Evolutionary conservation across 2,888 invertebrate species (phyloP), one percentile per base, ranked within the genome.

Genomic region (Stenichneumon culpator): DNA sequence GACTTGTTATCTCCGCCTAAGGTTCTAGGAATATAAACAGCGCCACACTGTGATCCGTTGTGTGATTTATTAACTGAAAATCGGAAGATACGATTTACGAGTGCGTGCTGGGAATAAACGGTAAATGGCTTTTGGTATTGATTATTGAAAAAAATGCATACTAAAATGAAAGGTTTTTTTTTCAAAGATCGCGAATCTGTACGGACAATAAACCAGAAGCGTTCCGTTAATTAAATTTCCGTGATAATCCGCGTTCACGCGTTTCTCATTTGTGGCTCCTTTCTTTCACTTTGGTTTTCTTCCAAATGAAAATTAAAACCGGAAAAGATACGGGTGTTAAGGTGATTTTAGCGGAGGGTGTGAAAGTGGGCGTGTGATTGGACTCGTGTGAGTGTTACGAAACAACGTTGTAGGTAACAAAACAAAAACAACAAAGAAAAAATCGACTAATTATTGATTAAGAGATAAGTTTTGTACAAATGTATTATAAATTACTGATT

Each of bases 391-490:
- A 86, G 77, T 25, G 80, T 22, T 39, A 57, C 54, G 69, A 50
- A 19, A 72, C 50, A 75, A 69, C 83, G 68, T 86, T 86, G 83
- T 88, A 89, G 88, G 83, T 87, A 85, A 87, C 32, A 63, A 32
- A 63, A 78, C 28, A 63, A 65, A 65, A 67, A 22, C 73, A 50
- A 81, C 44, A 47, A 78, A 72, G 47, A 83, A 79, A 79, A 90
- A 85, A 90, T 91, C 90, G 90, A 90, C 88, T 92, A 91, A 91
- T 92, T 92, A 92, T 90, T 90, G 89, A 92, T 91, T 92, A 92
- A 92, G 90, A 89, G 89, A 90, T 92, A 92, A 92, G 91, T 93
- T 93, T 87, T 93, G 92, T 93, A 93, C 92, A 93, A 92, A 93
- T 92, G 92, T 92, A 92, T 92, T 90, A 91, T 92, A 92, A 92